Evolutionary conservation across 1,140 invertebrate genomes (phyloP), one percentile per base, ranked within the genome.

Genomic region (Megalonaias nervosa): DNA sequence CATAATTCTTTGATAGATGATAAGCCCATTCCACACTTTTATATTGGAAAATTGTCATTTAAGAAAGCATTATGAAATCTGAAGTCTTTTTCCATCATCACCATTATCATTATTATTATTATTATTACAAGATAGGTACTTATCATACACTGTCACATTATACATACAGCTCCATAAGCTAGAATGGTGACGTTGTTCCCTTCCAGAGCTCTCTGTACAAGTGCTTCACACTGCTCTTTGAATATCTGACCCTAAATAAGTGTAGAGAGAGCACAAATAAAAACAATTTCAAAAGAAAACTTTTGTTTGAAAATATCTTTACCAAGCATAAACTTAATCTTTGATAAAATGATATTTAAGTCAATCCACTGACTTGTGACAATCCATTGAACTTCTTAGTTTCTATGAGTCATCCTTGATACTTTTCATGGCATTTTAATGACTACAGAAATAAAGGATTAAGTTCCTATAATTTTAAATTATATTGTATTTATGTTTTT

Each of bases 111-210:
- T 19, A 17, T 2, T 16, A 21, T 67, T 26, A 16, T n/a, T 21
- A 67, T 31, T 19, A 26, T 56, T 55, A 38, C 5, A 12, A 19
- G 14, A 6, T 19, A 56, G 5, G 31, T 69, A 14, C 38, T 69
- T 48, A 17, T 57, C 17, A 57, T 6, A 55, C 6, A 73, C 19
- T 58, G 67, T 69, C 16, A 69, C 15, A 69, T 55, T 55, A 61
- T n/a, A 85, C 87, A 82, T 82, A 88, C 87, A n/a, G 85, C 84
- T 64, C 88, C 88, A 77, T 85, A 83, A 31, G 84, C 82, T 68
- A 89, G 75, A 15, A 89, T 76, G 5, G 84, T 81, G 21, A 88
- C 85, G 85, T 89, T 89, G 74, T 87, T 84, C 26, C 88, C 88
- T 61, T 88, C 85, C 60, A 88, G 31, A 17, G 85, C 87, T 77